phyloP scores from a whole-genome alignment of 2,888 invertebrate genomes.

The Nephrotoma appendiculata region DNA sequence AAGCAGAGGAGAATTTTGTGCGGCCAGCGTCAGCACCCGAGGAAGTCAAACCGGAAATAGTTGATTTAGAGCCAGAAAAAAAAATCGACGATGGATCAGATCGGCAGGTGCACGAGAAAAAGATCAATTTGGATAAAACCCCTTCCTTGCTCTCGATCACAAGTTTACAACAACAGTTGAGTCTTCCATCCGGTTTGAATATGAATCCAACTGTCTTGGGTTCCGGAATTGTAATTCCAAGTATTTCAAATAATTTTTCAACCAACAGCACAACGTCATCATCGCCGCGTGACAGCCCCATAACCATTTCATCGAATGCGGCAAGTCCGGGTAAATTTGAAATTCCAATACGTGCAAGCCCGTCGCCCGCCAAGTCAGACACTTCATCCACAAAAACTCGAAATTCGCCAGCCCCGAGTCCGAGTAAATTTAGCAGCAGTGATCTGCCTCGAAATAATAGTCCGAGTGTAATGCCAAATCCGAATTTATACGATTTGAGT shows the following conservation, averaged over 20 bases:
- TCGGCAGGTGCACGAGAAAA: slow-evolving; percentile 12
- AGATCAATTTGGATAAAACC: slow-evolving; percentile 20
- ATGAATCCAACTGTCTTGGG: slow-evolving; percentile 32
- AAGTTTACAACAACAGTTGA: slow-evolving; percentile 29
- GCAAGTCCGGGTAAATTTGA: slow-evolving; percentile 37
- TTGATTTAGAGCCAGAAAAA: slow-evolving; percentile 18
- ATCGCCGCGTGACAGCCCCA: slow-evolving; percentile 31
- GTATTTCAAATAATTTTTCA: slow-evolving; percentile 11
- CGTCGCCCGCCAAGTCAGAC: slow-evolving; percentile 42
- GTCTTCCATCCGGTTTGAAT: slow-evolving; percentile 30
- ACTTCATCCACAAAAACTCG: slow-evolving; percentile 42
- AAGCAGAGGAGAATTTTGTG: slow-evolving; percentile 54
- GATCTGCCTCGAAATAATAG: slow-evolving; percentile 24
- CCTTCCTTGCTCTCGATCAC: slow-evolving; percentile 16
- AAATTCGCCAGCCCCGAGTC: slow-evolving; percentile 36
- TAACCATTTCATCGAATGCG: slow-evolving; percentile 29
- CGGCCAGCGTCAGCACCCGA: slow-evolving; percentile 27
- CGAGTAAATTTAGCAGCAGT: slow-evolving; percentile 30
- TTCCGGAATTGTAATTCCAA: slow-evolving; percentile 19
- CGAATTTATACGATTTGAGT: slow-evolving; percentile 19
- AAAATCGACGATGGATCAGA: slow-evolving; percentile 21
- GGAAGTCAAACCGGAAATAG: slow-evolving; percentile 19
- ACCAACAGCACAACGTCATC: slow-evolving; percentile 17
- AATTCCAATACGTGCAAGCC: slow-evolving; percentile 41
- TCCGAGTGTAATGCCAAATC: slow-evolving; percentile 29